Conservation (phyloP, 1,140 invertebrate species). For the Pseudomyrmex gracilis region DNA sequence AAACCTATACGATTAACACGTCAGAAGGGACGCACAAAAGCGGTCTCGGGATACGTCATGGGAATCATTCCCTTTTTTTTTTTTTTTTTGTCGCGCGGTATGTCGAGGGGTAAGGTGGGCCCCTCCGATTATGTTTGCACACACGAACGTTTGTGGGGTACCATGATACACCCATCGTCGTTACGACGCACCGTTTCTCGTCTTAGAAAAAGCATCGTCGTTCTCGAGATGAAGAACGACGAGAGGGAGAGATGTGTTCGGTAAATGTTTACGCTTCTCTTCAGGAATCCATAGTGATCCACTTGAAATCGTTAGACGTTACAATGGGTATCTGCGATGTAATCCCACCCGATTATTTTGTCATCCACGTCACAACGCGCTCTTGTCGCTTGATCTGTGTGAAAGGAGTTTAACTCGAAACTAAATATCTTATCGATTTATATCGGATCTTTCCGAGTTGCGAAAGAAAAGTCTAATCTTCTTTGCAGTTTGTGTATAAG, state of each 20-base stretch:
- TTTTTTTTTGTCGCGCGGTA: slow-evolving; percentile 45
- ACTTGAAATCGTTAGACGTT: slow-evolving; percentile 5
- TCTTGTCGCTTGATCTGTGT: not conserved
- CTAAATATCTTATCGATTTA: slow-evolving; percentile 25
- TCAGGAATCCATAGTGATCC: slow-evolving; percentile 24
- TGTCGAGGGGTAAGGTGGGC: slow-evolving; percentile 35
- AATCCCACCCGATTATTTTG: slow-evolving; percentile 65
- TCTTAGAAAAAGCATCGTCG: slow-evolving; percentile 38
- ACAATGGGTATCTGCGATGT: slow-evolving; percentile 33
- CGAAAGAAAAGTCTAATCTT: slow-evolving; percentile 13
- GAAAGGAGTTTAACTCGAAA: slow-evolving; percentile 46
- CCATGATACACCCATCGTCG: slow-evolving; percentile 61
- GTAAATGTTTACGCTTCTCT: slow-evolving; percentile 63
- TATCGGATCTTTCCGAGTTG: slow-evolving; percentile 1
- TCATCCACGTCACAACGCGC: slow-evolving; percentile 40
- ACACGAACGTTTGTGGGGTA: slow-evolving; percentile 77
- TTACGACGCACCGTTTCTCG: slow-evolving; percentile 14
- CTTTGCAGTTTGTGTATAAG: not conserved
- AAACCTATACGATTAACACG: slow-evolving; percentile 81
- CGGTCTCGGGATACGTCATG: slow-evolving; percentile 76
- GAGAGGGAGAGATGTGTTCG: slow-evolving; percentile 24
- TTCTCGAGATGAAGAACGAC: not conserved
- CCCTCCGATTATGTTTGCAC: slow-evolving; percentile 79
- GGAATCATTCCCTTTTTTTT: slow-evolving; percentile 77
- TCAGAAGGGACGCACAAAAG: slow-evolving; percentile 77